A percentile compares a stretch with the other conserved stretches of the same genome.
Conservation (phyloP, 2,888 invertebrate genomes). For the Lycaena phlaeas region DNA sequence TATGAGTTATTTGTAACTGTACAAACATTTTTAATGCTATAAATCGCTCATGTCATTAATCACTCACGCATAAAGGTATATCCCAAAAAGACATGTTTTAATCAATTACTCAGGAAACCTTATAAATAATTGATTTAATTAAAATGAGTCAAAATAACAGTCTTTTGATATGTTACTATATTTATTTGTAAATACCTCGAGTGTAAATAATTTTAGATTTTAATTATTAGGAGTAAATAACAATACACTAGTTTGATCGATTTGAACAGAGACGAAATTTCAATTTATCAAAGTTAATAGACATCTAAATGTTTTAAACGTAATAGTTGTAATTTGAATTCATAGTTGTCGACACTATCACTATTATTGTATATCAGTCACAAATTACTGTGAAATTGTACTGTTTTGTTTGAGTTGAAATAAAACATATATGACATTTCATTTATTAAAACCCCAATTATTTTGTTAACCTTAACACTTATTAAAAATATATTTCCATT, state of each 20-base stretch:
- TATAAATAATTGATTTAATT: neutral
- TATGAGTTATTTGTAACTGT: no score
- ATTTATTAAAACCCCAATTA: neutral
- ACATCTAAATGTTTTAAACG: constrained; percentile 1
- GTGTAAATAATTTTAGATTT: constrained; percentile 8
- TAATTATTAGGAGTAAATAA: constrained; percentile 5
- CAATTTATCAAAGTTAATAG: neutral
- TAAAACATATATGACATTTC: neutral
- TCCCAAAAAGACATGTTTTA: neutral
- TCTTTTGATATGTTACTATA: constrained; percentile 7
- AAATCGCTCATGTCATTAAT: neutral
- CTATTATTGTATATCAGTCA: constrained; percentile 2
- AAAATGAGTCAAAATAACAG: constrained; percentile 6
- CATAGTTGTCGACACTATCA: neutral
- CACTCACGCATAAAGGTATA: constrained; percentile 3
- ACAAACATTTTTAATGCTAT: no score
- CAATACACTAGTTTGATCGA: constrained; percentile 1
- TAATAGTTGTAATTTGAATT: constrained; percentile 1
- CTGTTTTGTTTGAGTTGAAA: constrained; percentile 2
- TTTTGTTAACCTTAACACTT: neutral
- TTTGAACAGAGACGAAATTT: constrained; percentile 1
- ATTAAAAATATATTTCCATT: no score
- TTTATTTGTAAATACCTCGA: constrained; percentile 11
- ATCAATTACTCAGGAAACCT: neutral
- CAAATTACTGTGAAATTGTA: constrained; percentile 5